Conservation (phyloP, 2,888 invertebrate species). For the Tortricodes alternella region DNA sequence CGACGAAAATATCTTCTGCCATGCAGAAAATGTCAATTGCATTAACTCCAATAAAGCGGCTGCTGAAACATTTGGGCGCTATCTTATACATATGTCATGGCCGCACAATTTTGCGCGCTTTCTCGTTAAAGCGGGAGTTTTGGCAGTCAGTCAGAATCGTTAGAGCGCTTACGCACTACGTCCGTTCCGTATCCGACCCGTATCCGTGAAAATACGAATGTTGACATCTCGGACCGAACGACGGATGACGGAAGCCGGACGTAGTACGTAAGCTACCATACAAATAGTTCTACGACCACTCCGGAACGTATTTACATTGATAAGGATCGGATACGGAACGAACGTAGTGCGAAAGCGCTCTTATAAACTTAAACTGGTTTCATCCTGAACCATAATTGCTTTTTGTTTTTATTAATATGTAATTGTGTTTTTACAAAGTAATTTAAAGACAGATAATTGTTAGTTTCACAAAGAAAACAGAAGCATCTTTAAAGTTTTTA, state of each 20-base stretch:
- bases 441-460: too few species aligned
- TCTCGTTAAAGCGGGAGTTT: slow-evolving; percentile 19
- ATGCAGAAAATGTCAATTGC: slow-evolving; percentile 34
- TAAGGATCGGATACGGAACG: too few species aligned
- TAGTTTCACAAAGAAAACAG: neutral
- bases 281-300: too few species aligned
- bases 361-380: slow-evolving; percentile 12
- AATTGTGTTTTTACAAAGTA: too few species aligned
- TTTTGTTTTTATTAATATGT: neutral
- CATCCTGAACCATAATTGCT: slow-evolving; percentile 4
- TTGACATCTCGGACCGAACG: too few species aligned
- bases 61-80: slow-evolving; percentile 25
- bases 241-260: too few species aligned
- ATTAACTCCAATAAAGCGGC: slow-evolving; percentile 37
- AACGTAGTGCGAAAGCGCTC: too few species aligned
- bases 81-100: slow-evolving; percentile 29
- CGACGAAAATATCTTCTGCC: neutral
- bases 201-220: too few species aligned
- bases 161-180: too few species aligned
- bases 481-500: neutral
- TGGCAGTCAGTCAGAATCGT: slow-evolving; percentile 25
- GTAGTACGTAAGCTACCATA: too few species aligned
- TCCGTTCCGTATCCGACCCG: too few species aligned
- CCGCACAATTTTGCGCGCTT: slow-evolving; percentile 26
- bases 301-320: too few species aligned